Evolutionary conservation across 2,113 vertebrate species (phyloP), one percentile per base, ranked within the genome.

Genomic region (Trogon melanurus): DNA sequence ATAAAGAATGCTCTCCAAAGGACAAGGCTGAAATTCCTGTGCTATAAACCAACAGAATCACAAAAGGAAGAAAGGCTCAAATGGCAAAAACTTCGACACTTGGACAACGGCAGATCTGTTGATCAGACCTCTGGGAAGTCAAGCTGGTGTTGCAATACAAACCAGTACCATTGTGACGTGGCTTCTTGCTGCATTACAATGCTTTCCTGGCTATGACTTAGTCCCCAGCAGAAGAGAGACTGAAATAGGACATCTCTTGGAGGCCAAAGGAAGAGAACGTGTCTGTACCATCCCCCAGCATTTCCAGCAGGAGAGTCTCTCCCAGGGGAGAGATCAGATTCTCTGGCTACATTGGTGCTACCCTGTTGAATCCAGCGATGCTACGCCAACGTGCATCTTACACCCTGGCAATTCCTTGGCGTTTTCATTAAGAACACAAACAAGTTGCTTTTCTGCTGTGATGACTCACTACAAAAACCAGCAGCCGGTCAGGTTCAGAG

Each of bases 341-440:
- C 30, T 50, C 73, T 2, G 2, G 10, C 41, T 54, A 6, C 12
- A 4, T 19, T 0, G 0, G 3, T 30, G 12, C 27, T 53, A 26
- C 25, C 14, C 50, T 57, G 8, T 5, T 54, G 41, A 71, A 56
- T 38, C 10, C 48, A 76, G 30, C 16, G 38, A 25, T n/a, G 27
- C 15, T 44, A 26, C 6, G 4, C 21, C 2, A 4, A 53, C 0
- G 2, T 22, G 19, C 16, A 22, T 41, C 27, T 84, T 21, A 6
- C 12, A 18, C 23, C 50, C 51, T 15, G 38, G 11, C 18, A 54
- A 36, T 70, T 70, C 64, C 56, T 64, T 74, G 79, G 51, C 67
- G 23, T 60, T 62, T 41, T 69, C 34, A 16, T 36, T 71, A 48
- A 57, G 41, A 51, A 10, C 25, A 54, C 23, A 32, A 21, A 89